Evolutionary conservation across 2,888 invertebrate genomes (phyloP).

Genomic region (Capitulum mitella): DNA sequence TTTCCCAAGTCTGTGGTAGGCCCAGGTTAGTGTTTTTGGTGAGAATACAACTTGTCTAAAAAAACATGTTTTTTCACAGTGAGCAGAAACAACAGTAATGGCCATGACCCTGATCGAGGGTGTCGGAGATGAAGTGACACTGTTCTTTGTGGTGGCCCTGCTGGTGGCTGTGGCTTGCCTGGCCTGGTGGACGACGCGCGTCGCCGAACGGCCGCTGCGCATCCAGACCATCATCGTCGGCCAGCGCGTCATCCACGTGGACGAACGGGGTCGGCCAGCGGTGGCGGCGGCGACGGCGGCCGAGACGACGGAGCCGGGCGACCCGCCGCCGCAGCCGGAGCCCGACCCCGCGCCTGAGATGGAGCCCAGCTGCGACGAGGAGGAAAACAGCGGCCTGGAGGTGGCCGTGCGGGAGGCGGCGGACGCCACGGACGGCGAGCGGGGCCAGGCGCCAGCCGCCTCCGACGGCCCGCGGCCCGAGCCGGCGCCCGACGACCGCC

Average conservation of each 20-base stretch:
- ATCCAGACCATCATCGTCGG: constrained; percentile 23
- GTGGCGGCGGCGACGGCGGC: constrained; percentile 37
- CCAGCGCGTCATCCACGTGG: constrained; percentile 20
- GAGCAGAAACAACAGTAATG: not conserved
- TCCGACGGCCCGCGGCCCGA: not conserved
- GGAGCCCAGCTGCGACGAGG: not conserved
- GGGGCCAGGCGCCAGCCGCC: not conserved
- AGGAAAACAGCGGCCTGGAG: not conserved
- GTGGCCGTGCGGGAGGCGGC: constrained; percentile 37
- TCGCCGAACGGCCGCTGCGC: constrained; percentile 54
- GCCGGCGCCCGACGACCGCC: not conserved
- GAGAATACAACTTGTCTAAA: too few species aligned
- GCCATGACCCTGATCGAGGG: constrained; percentile 69
- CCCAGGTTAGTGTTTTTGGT: too few species aligned
- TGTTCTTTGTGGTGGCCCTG: constrained; percentile 58
- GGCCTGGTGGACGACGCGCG: constrained; percentile 72
- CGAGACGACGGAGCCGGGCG: not conserved
- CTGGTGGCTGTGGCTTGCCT: constrained; percentile 51
- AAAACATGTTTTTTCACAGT: too few species aligned
- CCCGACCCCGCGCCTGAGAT: not conserved
- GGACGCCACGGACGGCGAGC: not conserved
- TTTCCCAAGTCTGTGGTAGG: too few species aligned
- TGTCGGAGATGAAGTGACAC: constrained; percentile 72
- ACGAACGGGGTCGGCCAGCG: not conserved
- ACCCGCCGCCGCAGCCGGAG: not conserved